Evolutionary conservation across 2,797 vertebrate genomes (phyloP), one percentile per base, ranked within the genome.

Genomic region (Craterocephalus amniculus): DNA sequence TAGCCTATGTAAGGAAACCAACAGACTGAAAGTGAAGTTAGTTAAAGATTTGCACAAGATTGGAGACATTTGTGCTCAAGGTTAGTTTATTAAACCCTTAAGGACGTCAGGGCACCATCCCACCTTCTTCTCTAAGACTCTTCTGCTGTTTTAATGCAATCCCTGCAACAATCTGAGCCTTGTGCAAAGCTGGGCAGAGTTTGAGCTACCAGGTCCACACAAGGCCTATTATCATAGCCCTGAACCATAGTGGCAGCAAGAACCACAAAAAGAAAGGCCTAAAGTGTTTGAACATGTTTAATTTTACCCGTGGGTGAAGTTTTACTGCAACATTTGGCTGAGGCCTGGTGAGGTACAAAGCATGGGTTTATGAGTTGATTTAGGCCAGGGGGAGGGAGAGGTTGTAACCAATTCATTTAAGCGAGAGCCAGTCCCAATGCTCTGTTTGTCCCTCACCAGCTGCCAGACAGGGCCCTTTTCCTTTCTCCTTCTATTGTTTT

Each of bases 231-330:
- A 83, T 76, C 67, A 48, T 75, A 72, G n/a, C 43, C 63, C 74
- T 34, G 80, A 87, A 86, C 84, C 13, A 78, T 63, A 60, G 79
- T 86, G 84, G 85, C 85, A 72, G 72, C 81, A 83, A 38, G 61
- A 89, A 86, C 78, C 75, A 16, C 9, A 81, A 71, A 70, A 84
- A 85, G 87, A 67, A 57, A 77, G 26, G 62, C 80, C 76, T 54
- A 63, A 90, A 91, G 86, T 87, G 83, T 85, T 92, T 88, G 86
- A 90, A 92, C 87, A 90, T 89, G 88, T 89, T 84, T 84, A 74
- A 81, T 65, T 89, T 88, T 40, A 83, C 81, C 78, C 70, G 88
- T 32, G 69, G 84, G 84, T 79, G 86, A 27, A 86, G 91, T 91
- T 87, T 79, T 85, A 80, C 83, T 80, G 63, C 84, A 78, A 85